Evolutionary conservation across 37 sponge, comb jelly and placozoan species (phyloP).

Genomic region (Aplysina aerophoba): DNA sequence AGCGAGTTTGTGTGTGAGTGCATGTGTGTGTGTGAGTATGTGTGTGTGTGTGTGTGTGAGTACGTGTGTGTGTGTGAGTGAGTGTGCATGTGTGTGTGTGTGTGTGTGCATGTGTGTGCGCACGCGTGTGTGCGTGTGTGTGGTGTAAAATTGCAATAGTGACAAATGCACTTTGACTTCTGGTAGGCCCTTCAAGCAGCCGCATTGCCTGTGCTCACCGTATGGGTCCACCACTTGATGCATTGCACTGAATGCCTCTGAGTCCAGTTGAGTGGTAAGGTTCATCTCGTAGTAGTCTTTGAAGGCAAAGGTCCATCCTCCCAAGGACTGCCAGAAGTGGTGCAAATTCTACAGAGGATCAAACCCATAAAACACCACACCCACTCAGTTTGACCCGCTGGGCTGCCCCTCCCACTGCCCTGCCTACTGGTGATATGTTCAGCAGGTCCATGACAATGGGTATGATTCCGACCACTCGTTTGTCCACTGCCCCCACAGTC

Average conservation of each 20-base stretch:
- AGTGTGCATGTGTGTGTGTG: too few relatives aligned
- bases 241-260: conserved; percentile 41
- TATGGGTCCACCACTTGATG: conserved; percentile 79
- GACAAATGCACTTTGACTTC: too few relatives aligned
- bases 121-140: too few relatives aligned
- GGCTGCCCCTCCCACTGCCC: background rate
- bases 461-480: conserved; percentile 83
- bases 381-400: background rate
- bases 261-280: conserved; percentile 71
- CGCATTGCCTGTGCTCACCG: conserved; percentile 27
- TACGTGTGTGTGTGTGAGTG: too few relatives aligned
- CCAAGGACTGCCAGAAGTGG: conserved; percentile 77
- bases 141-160: too few relatives aligned
- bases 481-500: conserved; percentile 89
- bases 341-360: conserved; percentile 69
- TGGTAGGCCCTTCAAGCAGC: too few relatives aligned
- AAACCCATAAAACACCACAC: background rate
- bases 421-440: conserved; percentile 32
- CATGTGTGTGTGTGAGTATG: too few relatives aligned
- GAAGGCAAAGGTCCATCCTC: conserved; percentile 95
- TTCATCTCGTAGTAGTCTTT: conserved; percentile 79
- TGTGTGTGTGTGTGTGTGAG: too few relatives aligned
- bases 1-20: too few relatives aligned
- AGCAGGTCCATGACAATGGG: conserved; percentile 87
- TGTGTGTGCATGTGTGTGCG: too few relatives aligned